These are phyloP conservation scores for Bradypus variegatus DNA, from an alignment of 2,797 vertebrate species.

Conservation along the genomic window DNA sequence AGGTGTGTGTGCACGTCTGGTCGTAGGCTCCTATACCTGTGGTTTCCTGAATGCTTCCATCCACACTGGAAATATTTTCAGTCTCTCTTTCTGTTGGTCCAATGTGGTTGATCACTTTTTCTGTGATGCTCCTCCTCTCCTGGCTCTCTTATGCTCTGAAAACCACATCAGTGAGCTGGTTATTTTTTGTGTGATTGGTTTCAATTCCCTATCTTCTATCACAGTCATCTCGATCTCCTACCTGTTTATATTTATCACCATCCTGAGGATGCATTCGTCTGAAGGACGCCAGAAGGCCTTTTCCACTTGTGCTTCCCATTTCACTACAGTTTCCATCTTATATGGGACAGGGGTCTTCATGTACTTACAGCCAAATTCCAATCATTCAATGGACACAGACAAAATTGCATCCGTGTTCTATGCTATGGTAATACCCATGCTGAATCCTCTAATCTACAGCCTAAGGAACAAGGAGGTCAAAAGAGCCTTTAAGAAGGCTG, in stretches of 20 bases:
- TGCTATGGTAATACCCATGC: slow-evolving; percentile 65
- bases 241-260: slow-evolving; percentile 59
- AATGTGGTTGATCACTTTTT: slow-evolving; percentile 70
- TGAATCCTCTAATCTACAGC: slow-evolving; percentile 72
- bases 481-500: slow-evolving; percentile 54
- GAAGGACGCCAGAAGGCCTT: slow-evolving; percentile 64
- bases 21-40: background rate
- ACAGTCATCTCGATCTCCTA: slow-evolving; percentile 62
- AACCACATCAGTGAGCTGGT: slow-evolving; percentile 55
- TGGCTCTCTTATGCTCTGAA: slow-evolving; percentile 65
- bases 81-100: slow-evolving; percentile 63
- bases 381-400: slow-evolving; percentile 56
- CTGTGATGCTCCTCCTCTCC: slow-evolving; percentile 69
- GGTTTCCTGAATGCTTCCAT: slow-evolving; percentile 61
- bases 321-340: slow-evolving; percentile 66
- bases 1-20: background rate
- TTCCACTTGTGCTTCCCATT: slow-evolving; percentile 71
- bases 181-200: slow-evolving; percentile 58
- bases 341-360: slow-evolving; percentile 68
- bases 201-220: slow-evolving; percentile 26
- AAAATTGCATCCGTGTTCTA: slow-evolving; percentile 69
- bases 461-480: slow-evolving; percentile 68
- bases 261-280: slow-evolving; percentile 61
- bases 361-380: slow-evolving; percentile 66
- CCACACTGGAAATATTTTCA: slow-evolving; percentile 64